phyloP scores from a whole-genome alignment of 92 coral and sea anemone genomes.

The Siderastrea siderea region DNA sequence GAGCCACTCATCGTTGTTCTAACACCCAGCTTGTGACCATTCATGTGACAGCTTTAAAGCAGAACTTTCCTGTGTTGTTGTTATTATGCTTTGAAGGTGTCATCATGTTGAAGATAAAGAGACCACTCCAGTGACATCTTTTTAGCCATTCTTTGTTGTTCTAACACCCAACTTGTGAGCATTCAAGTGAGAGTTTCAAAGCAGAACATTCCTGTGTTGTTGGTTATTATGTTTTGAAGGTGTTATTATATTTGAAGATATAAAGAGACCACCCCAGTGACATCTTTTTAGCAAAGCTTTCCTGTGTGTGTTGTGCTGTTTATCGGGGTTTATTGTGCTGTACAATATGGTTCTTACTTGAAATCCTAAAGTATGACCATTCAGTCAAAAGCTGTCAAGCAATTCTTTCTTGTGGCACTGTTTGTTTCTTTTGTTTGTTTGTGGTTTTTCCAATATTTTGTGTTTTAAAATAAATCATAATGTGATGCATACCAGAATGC shows the following conservation, averaged over 20 bases:
- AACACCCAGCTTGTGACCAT: not conserved
- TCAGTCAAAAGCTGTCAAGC: not conserved
- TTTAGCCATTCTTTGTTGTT: too few species aligned
- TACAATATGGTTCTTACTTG: not conserved
- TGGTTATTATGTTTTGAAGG: too few species aligned
- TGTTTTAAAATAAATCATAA: too few species aligned
- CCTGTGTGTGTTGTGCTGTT: not conserved
- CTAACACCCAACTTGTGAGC: not conserved
- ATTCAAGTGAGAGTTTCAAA: not conserved
- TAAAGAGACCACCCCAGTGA: too few species aligned
- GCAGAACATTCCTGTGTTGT: too few species aligned
- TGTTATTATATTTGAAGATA: too few species aligned
- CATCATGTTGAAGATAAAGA: too few species aligned
- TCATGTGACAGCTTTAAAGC: not conserved
- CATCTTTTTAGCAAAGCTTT: too few species aligned
- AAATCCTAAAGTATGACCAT: not conserved
- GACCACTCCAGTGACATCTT: too few species aligned
- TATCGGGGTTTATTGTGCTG: not conserved
- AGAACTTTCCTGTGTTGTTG: too few species aligned
- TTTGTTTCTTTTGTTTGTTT: not conserved
- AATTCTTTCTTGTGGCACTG: not conserved
- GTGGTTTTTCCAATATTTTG: too few species aligned
- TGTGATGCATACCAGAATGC: not conserved
- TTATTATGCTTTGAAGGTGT: too few species aligned
- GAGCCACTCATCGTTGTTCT: not conserved